Conservation (phyloP, 2,888 invertebrate genomes). For the Drosophila lutescens region DNA sequence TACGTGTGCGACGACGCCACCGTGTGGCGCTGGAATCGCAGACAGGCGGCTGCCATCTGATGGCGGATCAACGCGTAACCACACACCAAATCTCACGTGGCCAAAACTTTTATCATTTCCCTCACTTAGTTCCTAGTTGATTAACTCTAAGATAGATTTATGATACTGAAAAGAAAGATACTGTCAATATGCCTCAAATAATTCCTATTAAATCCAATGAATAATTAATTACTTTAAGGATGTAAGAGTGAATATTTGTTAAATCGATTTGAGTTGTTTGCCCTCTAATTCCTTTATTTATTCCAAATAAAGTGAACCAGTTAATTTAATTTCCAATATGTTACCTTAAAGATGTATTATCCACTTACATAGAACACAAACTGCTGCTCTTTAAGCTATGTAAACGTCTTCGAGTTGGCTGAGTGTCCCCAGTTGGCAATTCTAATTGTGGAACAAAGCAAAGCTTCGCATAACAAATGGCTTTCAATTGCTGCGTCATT, state of each 20-base stretch:
- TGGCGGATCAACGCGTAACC: slow-evolving; percentile 25
- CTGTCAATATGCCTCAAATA: not conserved
- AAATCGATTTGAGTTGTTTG: not conserved
- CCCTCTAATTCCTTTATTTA: not conserved
- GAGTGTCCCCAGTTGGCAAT: slow-evolving; percentile 35
- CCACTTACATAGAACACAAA: slow-evolving; percentile 1
- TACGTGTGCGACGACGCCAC: slow-evolving; percentile 98
- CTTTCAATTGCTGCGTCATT: slow-evolving; percentile 60
- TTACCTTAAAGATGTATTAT: not conserved
- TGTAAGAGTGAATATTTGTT: not conserved
- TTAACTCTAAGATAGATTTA: slow-evolving; percentile 10
- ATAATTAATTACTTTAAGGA: not conserved
- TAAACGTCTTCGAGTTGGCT: slow-evolving; percentile 16
- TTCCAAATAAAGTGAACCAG: not conserved
- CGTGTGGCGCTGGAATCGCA: slow-evolving; percentile 96
- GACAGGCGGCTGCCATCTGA: slow-evolving; percentile 54
- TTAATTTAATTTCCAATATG: too few relatives aligned
- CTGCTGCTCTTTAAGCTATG: slow-evolving; percentile 26
- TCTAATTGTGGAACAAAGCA: slow-evolving; percentile 51
- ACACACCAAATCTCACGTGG: slow-evolving; percentile 73
- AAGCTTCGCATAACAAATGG: slow-evolving; percentile 54
- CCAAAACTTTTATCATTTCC: slow-evolving; percentile 58
- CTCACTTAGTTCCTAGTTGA: slow-evolving; percentile 59
- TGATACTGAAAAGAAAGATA: too few relatives aligned
- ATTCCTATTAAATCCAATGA: slow-evolving; percentile 2